These are phyloP conservation scores for Corythucha ciliata DNA, from an alignment of 2,888 invertebrate species.

Conservation along the genomic window DNA sequence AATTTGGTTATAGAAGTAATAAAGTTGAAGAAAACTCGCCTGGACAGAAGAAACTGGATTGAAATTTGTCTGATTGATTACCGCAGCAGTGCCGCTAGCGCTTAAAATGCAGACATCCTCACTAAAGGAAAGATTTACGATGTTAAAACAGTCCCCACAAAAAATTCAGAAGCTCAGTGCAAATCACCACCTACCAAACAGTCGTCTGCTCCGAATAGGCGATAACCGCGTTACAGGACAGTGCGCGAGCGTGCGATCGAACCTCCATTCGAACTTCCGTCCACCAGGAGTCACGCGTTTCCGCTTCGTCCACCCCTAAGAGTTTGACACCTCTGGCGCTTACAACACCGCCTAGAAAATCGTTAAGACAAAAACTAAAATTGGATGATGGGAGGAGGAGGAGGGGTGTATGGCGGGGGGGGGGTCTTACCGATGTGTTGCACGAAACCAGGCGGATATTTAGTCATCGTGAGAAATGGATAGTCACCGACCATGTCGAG, in stretches of 20 bases:
- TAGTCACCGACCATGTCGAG: slow-evolving; percentile 54
- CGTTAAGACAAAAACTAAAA: neutral
- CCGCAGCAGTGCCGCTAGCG: slow-evolving; percentile 87
- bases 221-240: slow-evolving; percentile 88
- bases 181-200: slow-evolving; percentile 62
- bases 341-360: slow-evolving; percentile 61
- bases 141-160: too few relatives aligned
- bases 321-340: slow-evolving; percentile 76
- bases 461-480: slow-evolving; percentile 87
- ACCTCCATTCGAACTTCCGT: slow-evolving; percentile 91
- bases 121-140: slow-evolving; percentile 50
- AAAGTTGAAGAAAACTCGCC: slow-evolving; percentile 4
- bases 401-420: neutral
- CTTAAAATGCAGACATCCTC: slow-evolving; percentile 93
- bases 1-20: neutral
- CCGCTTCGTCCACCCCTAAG: slow-evolving; percentile 78
- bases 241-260: slow-evolving; percentile 80
- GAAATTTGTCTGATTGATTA: slow-evolving; percentile 47
- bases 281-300: slow-evolving; percentile 93
- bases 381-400: neutral
- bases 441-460: slow-evolving; percentile 82
- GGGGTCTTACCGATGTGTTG: slow-evolving; percentile 62
- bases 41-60: slow-evolving; percentile 8
- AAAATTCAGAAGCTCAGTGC: too few relatives aligned
- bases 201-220: slow-evolving; percentile 88